Conservation (phyloP, 2,888 invertebrate genomes). For the Pasiphila rectangulata region DNA sequence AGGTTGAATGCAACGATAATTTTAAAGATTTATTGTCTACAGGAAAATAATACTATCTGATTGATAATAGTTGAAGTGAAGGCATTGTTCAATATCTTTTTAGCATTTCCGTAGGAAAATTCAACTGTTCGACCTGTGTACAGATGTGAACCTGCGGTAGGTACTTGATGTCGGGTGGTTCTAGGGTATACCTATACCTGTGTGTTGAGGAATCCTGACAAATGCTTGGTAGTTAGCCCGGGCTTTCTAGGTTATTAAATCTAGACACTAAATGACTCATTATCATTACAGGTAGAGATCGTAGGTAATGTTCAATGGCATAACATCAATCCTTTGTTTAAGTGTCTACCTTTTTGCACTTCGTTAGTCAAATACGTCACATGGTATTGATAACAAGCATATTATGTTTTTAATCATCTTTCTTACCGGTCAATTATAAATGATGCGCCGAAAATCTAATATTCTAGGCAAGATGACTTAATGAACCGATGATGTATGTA, state of each 20-base stretch:
- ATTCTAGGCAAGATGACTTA: too few relatives aligned
- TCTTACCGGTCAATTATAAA: not conserved
- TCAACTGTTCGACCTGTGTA: too few relatives aligned
- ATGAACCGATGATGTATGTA: too few relatives aligned
- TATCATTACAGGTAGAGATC: slow-evolving; percentile 1
- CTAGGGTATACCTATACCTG: too few relatives aligned
- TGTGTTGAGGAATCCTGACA: slow-evolving; percentile 10
- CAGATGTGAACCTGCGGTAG: too few relatives aligned
- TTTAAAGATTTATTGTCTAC: too few relatives aligned
- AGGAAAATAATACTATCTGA: too few relatives aligned
- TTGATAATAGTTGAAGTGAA: too few relatives aligned
- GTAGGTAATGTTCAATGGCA: slow-evolving; percentile 14
- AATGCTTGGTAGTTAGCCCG: slow-evolving; percentile 7
- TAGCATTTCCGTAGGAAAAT: too few relatives aligned
- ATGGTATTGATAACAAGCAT: slow-evolving; percentile 7
- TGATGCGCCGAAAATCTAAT: not conserved
- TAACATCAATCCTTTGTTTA: slow-evolving; percentile 18
- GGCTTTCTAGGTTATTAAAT: slow-evolving; percentile 8
- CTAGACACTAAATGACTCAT: slow-evolving; percentile 11
- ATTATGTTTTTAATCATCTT: slow-evolving; percentile 2
- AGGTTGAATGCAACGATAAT: too few relatives aligned
- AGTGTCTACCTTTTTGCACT: slow-evolving; percentile 1
- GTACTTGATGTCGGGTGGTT: too few relatives aligned
- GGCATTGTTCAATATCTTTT: too few relatives aligned
- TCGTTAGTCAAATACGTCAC: slow-evolving; percentile 6